Conservation (phyloP, 2,888 invertebrate species). For the Eueremaeus valkanovi region DNA sequence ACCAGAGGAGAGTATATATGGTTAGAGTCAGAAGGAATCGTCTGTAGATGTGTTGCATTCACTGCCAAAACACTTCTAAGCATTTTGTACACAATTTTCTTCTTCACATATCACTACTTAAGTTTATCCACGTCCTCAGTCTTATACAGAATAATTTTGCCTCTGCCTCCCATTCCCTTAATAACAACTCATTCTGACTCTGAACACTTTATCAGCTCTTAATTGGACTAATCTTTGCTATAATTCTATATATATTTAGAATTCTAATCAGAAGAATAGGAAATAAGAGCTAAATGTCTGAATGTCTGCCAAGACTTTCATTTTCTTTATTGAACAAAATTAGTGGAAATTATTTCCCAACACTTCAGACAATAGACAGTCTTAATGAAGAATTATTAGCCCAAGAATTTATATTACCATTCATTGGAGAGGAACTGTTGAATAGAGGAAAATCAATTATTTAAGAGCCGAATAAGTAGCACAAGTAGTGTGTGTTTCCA, state of each 20-base stretch:
- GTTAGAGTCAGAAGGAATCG: not conserved
- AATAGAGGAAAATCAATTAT: constrained; percentile 19
- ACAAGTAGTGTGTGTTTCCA: too few species aligned
- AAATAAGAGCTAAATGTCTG: not conserved
- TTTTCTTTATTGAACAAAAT: not conserved
- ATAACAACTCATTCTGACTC: not conserved
- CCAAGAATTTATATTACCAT: not conserved
- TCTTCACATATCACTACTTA: not conserved
- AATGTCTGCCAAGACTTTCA: too few species aligned
- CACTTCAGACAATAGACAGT: not conserved
- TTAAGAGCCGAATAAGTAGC: not conserved
- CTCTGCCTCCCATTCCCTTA: not conserved
- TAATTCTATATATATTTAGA: not conserved
- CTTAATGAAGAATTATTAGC: constrained; percentile 16
- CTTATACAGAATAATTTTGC: too few species aligned
- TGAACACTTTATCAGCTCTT: not conserved
- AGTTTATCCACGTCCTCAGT: constrained; percentile 6
- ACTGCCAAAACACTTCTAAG: not conserved
- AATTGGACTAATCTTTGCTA: not conserved
- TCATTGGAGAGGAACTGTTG: not conserved
- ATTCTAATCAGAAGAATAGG: not conserved
- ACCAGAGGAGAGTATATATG: not conserved
- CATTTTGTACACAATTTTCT: constrained; percentile 1
- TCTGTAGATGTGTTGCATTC: not conserved
- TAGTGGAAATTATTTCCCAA: not conserved